A percentile compares a stretch with the other conserved stretches of the same genome.
Evolutionary conservation across 2,888 invertebrate genomes (phyloP).

Genomic region (Drosophila mettleri): DNA sequence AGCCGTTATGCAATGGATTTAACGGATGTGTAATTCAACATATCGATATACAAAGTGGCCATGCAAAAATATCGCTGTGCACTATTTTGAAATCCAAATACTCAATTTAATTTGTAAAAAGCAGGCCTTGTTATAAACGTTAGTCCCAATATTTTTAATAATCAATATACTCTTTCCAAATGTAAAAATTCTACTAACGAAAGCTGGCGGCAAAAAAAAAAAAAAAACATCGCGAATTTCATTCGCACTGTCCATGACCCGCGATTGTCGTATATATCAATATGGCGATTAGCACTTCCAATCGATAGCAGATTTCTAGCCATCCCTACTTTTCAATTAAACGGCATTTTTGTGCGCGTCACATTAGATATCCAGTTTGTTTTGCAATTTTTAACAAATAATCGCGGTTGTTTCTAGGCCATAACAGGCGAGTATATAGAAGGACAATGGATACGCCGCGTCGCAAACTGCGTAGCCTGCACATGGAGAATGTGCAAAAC

Average conservation of each 20-base stretch:
- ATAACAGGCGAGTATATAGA: background rate
- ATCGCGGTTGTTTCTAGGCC: background rate
- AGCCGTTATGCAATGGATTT: slow-evolving; percentile 8
- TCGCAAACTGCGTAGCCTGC: slow-evolving; percentile 67
- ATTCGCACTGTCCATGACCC: background rate
- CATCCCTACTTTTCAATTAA: slow-evolving; percentile 53
- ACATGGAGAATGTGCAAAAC: slow-evolving; percentile 72
- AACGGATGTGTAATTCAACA: background rate
- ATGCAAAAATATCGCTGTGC: background rate
- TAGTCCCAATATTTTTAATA: rapidly evolving
- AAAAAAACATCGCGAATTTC: background rate
- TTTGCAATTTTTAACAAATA: slow-evolving; percentile 5
- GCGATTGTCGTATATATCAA: background rate
- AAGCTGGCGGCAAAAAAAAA: no score
- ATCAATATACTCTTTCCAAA: background rate
- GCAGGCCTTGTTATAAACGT: background rate
- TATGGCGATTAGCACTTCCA: background rate
- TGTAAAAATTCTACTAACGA: background rate
- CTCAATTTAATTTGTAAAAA: background rate
- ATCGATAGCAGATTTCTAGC: slow-evolving; percentile 38
- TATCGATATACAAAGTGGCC: background rate
- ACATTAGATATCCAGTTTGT: slow-evolving; percentile 23
- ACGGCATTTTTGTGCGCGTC: slow-evolving; percentile 58
- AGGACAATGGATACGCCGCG: slow-evolving; percentile 77
- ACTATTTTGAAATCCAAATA: background rate